Conservation (phyloP, 2,113 vertebrate genomes). For the Callocephalon fimbriatum region DNA sequence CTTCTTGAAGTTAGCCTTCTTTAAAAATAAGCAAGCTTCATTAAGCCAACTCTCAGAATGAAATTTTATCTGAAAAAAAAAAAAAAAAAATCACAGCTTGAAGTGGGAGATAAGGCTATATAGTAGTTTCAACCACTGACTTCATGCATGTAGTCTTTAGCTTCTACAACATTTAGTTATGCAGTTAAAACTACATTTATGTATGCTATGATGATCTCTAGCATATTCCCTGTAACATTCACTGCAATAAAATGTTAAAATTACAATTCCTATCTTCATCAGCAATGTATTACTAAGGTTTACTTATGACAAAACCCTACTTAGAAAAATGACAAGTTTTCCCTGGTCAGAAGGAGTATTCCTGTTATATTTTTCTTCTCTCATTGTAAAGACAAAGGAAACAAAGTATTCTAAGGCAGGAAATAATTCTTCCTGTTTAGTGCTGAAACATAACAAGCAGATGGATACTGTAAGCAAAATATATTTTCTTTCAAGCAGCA, state of each 20-base stretch:
- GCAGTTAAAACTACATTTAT: not conserved
- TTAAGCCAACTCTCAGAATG: not conserved
- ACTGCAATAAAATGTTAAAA: not conserved
- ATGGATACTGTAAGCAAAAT: constrained; percentile 9
- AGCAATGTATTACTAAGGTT: not conserved
- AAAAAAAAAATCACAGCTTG: not conserved
- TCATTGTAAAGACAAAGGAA: constrained; percentile 55
- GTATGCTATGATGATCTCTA: not conserved
- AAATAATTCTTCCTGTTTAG: constrained; percentile 59
- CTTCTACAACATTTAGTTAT: not conserved
- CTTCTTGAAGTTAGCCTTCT: not conserved
- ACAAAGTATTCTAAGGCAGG: constrained; percentile 38
- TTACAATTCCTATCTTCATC: not conserved
- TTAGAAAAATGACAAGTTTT: not conserved
- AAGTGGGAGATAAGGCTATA: not conserved
- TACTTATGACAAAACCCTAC: not conserved
- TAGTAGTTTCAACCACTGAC: not conserved
- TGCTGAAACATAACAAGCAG: not conserved
- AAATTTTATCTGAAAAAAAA: not conserved
- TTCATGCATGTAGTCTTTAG: not conserved
- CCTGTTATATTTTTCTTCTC: not conserved
- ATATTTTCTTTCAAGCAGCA: not conserved
- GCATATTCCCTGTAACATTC: not conserved
- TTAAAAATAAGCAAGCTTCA: not conserved
- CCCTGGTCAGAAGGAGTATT: not conserved